Base-by-base conservation (phyloP, 2,888 invertebrate species). In the Strigamia maritima region DNA sequence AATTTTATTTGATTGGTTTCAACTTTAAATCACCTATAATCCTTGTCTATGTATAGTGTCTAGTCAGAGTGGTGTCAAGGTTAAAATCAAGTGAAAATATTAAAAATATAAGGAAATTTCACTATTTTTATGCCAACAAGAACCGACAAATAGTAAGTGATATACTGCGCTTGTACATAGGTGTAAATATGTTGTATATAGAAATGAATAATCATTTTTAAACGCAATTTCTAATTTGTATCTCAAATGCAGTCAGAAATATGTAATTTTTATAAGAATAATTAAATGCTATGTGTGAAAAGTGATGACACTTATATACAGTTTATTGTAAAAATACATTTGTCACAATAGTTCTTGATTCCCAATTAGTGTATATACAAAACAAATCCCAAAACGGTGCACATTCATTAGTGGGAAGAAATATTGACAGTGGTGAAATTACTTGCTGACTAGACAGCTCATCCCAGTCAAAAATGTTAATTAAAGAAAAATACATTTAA, bases 391-490 rank as follows among this genome's bases (percentile, higher is more conserved):
- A 65, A 22, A 65, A 75, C 26, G 28, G 31, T 75, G 75, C 75
- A 75, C n/a, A 35, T 35, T 35, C 7, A 24, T 60, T 49, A 60
- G 60, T 19, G 60, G 40, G 40, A 40, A 75, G 26, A 26, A 75
- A 75, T 31, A n/a, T 12, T 75, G 35, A 75, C 26, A 75, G 75
- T 65, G 26, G 65, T 31, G n/a, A 75, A 75, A 35, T 75, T 24
- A 60, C 75, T 35, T 75, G 75, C 75, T 75, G 75, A 75, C 75
- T 75, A 75, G 75, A 75, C 28, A 75, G 31, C 75, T 75, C 75
- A 75, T 75, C 75, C 75, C 75, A 75, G 75, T 75, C 75, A 31
- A 31, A 28, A 75, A 65, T 6, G n/a, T n/a, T n/a, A 1, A 4
- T 19, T 75, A 22, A 31, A 75, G 7, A 10, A 19, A 28, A 75